A percentile compares a stretch with the other conserved stretches of the same genome.
Evolutionary conservation across 2,113 vertebrate species (phyloP).

Genomic region (Sciurus niger): DNA sequence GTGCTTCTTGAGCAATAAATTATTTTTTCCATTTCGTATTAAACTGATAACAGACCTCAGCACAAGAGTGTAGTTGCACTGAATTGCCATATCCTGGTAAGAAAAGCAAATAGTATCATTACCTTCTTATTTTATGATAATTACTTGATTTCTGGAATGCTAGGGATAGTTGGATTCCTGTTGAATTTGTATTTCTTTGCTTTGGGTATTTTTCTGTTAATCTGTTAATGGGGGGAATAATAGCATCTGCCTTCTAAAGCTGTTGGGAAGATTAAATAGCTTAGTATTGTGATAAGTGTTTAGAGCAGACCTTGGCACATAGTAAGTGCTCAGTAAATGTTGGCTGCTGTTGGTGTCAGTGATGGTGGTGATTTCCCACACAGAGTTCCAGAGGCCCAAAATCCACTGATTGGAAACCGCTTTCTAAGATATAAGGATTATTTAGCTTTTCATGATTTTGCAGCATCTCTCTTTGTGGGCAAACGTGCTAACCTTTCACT

Average conservation of each 20-base stretch:
- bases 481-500: background rate
- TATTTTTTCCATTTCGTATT: slow-evolving; percentile 61
- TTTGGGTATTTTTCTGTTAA: background rate
- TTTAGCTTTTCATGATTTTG: background rate
- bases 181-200: background rate
- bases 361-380: background rate
- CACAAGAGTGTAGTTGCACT: background rate
- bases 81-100: background rate
- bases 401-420: background rate
- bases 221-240: background rate
- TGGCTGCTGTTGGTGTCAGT: background rate
- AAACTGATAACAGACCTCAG: slow-evolving; percentile 39
- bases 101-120: background rate
- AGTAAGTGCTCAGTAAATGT: background rate
- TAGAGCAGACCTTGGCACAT: background rate
- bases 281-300: background rate
- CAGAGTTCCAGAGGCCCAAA: background rate
- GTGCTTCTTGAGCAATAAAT: slow-evolving; percentile 36
- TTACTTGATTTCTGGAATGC: slow-evolving; percentile 9
- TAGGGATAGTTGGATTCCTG: background rate
- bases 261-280: background rate
- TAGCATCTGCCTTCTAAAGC: background rate
- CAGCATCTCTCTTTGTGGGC: background rate
- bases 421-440: background rate
- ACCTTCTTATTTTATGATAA: slow-evolving; percentile 1